Percentiles rank a stretch among this genome's conserved stretches.
These are phyloP conservation scores for Podiceps cristatus DNA, from an alignment of 2,113 vertebrate genomes.

Conservation along the genomic window DNA sequence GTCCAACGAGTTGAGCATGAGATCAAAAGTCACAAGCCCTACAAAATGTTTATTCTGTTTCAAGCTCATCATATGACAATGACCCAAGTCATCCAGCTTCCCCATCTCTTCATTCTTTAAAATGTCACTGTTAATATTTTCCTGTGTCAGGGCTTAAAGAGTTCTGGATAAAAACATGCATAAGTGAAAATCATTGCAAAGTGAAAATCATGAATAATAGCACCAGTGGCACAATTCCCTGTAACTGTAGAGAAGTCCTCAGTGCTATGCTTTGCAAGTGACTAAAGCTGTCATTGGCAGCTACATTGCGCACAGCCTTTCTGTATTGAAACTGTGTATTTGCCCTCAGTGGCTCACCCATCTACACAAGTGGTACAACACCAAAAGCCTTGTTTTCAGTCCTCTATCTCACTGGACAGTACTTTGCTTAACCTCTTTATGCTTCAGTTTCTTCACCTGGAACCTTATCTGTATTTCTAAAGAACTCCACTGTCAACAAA, in stretches of 20 bases:
- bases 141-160: not conserved
- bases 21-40: constrained; percentile 30
- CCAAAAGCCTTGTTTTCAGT: not conserved
- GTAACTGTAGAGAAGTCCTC: not conserved
- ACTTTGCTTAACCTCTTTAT: not conserved
- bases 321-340: not conserved
- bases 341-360: not conserved
- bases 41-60: constrained; percentile 13
- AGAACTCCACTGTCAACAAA: not conserved
- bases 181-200: not conserved
- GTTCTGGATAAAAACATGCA: not conserved
- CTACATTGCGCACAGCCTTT: not conserved
- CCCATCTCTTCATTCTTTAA: not conserved
- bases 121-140: not conserved
- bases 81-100: constrained; percentile 30
- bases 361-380: not conserved
- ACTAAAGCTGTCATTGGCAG: not conserved
- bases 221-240: not conserved
- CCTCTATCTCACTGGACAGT: not conserved
- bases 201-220: not conserved
- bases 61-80: constrained; percentile 34
- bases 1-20: not conserved
- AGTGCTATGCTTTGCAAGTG: not conserved
- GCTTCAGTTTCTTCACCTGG: not conserved
- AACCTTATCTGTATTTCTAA: not conserved